These are phyloP conservation scores for Ylistrum balloti DNA, from an alignment of 1,140 invertebrate genomes.

Conservation along the genomic window DNA sequence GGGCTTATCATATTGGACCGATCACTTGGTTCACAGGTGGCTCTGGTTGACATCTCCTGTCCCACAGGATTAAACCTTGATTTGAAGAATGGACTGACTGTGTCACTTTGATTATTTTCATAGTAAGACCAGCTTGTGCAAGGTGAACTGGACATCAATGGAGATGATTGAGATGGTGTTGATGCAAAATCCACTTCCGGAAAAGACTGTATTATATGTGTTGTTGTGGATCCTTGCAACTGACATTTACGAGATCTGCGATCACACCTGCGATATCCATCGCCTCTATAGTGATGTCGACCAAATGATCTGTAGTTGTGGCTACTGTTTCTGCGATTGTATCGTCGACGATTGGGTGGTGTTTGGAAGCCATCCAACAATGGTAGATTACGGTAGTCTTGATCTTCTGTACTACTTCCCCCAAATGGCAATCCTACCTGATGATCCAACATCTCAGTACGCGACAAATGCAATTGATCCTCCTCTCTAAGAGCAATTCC, in stretches of 20 bases:
- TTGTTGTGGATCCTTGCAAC: background rate
- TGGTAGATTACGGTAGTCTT: background rate
- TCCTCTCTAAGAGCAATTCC: background rate
- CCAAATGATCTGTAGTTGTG: background rate
- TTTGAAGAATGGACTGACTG: background rate
- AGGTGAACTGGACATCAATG: background rate
- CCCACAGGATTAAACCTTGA: background rate
- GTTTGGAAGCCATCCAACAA: background rate
- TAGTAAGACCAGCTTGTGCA: background rate
- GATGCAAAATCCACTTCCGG: background rate
- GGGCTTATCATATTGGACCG: background rate
- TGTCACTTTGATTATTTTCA: background rate
- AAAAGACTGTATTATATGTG: background rate
- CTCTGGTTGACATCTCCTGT: background rate
- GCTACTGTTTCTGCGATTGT: background rate
- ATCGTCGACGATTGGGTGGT: background rate
- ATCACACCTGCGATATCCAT: background rate
- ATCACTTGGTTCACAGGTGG: background rate
- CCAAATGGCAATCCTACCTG: conserved; percentile 11
- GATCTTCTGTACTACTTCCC: background rate
- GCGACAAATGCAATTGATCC: background rate
- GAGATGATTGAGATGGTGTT: background rate
- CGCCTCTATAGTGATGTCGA: background rate
- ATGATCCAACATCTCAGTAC: background rate
- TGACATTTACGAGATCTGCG: background rate